These are phyloP conservation scores for Linyphia triangularis DNA, from an alignment of 2,888 invertebrate species.

Conservation along the genomic window DNA sequence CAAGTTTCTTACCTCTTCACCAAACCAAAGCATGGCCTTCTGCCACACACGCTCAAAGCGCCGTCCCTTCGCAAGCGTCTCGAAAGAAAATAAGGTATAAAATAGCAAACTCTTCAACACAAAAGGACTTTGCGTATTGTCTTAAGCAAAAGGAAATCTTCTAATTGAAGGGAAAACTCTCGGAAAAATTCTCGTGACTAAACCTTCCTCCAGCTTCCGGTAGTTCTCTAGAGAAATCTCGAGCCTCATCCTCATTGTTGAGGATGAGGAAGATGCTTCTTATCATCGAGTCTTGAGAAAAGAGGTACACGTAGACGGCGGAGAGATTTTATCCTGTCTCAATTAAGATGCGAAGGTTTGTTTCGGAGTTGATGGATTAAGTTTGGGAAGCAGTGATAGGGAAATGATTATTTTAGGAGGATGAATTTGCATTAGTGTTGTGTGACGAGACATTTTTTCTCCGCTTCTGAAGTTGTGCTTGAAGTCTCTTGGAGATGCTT, in stretches of 20 bases:
- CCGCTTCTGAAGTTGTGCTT: conserved; percentile 12
- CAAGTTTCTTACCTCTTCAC: neutral
- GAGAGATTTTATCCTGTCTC: conserved; percentile 54
- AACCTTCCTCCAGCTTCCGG: neutral
- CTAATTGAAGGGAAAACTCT: conserved; percentile 54
- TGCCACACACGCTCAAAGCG: conserved; percentile 2
- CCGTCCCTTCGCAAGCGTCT: neutral
- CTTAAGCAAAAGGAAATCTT: conserved; percentile 39
- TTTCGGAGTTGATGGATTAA: conserved; percentile 61
- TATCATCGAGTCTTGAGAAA: neutral
- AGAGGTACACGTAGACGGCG: neutral
- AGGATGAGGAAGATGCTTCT: neutral
- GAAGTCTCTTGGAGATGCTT: neutral
- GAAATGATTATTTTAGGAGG: conserved; percentile 52
- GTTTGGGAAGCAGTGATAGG: conserved; percentile 49
- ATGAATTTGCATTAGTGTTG: conserved; percentile 56
- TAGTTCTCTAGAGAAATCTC: conserved; percentile 50
- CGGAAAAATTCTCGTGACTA: conserved; percentile 39
- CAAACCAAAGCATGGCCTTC: neutral
- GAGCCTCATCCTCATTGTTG: neutral
- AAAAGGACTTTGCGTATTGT: conserved; percentile 54
- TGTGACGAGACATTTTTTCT: neutral
- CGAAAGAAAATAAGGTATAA: conserved; percentile 53
- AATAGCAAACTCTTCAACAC: conserved; percentile 44
- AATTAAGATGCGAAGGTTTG: conserved; percentile 59